These are phyloP conservation scores for Syngnathus floridae DNA, from an alignment of 2,113 vertebrate genomes.

Conservation along the genomic window DNA sequence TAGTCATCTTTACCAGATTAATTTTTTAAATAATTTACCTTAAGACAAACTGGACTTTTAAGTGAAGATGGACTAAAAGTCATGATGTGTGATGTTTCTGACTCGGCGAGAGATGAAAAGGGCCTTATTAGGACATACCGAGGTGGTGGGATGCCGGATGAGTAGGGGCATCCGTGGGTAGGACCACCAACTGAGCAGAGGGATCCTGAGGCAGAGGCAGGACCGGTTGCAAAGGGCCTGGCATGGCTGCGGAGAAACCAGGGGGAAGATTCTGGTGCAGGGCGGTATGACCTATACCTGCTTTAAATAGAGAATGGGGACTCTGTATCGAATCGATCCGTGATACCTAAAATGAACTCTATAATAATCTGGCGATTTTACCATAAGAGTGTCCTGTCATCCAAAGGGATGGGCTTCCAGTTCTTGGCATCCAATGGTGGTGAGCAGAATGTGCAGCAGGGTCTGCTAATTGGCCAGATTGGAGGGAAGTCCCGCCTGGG, in stretches of 20 bases:
- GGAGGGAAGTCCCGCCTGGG: slow-evolving; percentile 79
- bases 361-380: slow-evolving; percentile 18
- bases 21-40: not conserved
- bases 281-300: slow-evolving; percentile 87
- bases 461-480: slow-evolving; percentile 81
- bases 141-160: slow-evolving; percentile 82
- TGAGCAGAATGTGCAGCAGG: slow-evolving; percentile 82
- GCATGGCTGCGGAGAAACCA: slow-evolving; percentile 85
- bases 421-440: slow-evolving; percentile 91
- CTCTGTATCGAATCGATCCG: not conserved
- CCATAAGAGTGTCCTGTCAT: slow-evolving; percentile 95
- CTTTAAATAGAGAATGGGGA: not conserved
- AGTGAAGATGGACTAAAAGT: slow-evolving; percentile 38
- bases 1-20: too few species aligned
- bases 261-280: slow-evolving; percentile 94
- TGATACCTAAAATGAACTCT: not conserved
- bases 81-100: slow-evolving; percentile 10
- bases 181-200: slow-evolving; percentile 84
- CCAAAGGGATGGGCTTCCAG: slow-evolving; percentile 93
- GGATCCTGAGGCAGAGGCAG: slow-evolving; percentile 88
- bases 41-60: not conserved
- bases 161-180: slow-evolving; percentile 81
- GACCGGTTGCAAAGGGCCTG: slow-evolving; percentile 86
- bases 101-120: not conserved
- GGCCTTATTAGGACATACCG: slow-evolving; percentile 61